Percentiles rank a stretch among this genome's conserved stretches.
Evolutionary conservation across 2,113 vertebrate species (phyloP).

Genomic region (Menura novaehollandiae): DNA sequence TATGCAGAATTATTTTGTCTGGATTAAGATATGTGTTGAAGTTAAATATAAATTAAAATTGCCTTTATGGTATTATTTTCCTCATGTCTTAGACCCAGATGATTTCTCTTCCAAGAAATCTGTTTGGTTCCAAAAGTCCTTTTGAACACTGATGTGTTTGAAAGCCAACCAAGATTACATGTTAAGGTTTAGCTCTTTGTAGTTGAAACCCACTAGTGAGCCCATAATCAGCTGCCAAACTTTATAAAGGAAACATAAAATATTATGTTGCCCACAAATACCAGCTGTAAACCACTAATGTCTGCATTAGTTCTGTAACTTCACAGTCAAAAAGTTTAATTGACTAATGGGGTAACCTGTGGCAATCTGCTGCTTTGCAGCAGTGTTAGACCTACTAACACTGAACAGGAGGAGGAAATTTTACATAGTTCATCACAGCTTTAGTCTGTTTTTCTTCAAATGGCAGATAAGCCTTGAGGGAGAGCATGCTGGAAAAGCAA

Average conservation of each 20-base stretch:
- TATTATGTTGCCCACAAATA: constrained; percentile 53
- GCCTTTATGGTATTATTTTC: not conserved
- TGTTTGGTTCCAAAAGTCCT: not conserved
- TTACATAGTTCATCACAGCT: not conserved
- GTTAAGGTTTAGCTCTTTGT: constrained; percentile 29
- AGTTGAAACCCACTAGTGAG: constrained; percentile 26
- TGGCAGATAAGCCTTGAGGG: not conserved
- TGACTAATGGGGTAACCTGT: constrained; percentile 31
- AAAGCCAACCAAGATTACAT: constrained; percentile 21
- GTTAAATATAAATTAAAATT: not conserved
- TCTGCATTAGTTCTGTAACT: constrained; percentile 29
- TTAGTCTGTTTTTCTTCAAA: not conserved
- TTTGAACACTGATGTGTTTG: not conserved
- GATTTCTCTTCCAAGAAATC: not conserved
- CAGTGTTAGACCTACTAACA: not conserved
- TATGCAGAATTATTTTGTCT: not conserved
- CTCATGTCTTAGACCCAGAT: not conserved
- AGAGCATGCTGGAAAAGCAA: not conserved
- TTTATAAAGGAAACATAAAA: constrained; percentile 58
- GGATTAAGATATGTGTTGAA: not conserved
- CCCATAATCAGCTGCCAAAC: constrained; percentile 28
- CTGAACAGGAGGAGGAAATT: constrained; percentile 21
- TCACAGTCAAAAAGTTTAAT: constrained; percentile 6
- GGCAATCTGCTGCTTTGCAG: not conserved
- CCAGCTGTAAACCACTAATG: constrained; percentile 42